Conservation (phyloP, 2,113 vertebrate genomes). For the Oryzias melastigma region DNA sequence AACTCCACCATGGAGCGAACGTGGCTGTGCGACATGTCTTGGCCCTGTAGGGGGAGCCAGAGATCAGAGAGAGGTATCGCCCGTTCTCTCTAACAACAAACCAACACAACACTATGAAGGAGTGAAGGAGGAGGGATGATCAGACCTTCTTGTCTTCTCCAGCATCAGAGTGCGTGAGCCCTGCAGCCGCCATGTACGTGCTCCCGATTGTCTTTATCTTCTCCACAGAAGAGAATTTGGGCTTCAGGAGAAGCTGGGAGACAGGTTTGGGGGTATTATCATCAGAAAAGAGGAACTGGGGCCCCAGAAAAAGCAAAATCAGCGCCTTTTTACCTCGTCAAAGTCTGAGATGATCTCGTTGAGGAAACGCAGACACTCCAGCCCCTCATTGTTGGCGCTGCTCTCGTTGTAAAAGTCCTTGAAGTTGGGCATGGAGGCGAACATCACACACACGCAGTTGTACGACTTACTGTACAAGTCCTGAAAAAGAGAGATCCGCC, state of each 20-base stretch:
- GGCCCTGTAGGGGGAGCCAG: slow-evolving; percentile 74
- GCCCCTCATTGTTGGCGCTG: slow-evolving; percentile 81
- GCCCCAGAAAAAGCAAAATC: not conserved
- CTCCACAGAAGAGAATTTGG: slow-evolving; percentile 86
- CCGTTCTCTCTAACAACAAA: not conserved
- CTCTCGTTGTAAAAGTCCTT: slow-evolving; percentile 90
- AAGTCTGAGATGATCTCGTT: slow-evolving; percentile 92
- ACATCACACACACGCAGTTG: slow-evolving; percentile 87
- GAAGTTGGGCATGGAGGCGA: slow-evolving; percentile 89
- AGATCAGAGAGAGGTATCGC: slow-evolving; percentile 10
- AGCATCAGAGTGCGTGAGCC: slow-evolving; percentile 68
- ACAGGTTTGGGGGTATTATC: not conserved
- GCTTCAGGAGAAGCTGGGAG: slow-evolving; percentile 84
- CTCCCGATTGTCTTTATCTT: slow-evolving; percentile 92
- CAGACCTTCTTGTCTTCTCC: slow-evolving; percentile 73
- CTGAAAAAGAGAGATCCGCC: slow-evolving; percentile 59
- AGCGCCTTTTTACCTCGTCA: slow-evolving; percentile 80
- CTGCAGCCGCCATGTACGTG: slow-evolving; percentile 89
- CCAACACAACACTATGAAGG: not conserved
- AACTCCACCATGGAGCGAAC: slow-evolving; percentile 89
- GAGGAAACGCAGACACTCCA: slow-evolving; percentile 88
- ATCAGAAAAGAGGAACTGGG: not conserved
- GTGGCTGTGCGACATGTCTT: slow-evolving; percentile 76
- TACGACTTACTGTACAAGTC: slow-evolving; percentile 90
- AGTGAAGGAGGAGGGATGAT: not conserved